A percentile compares a stretch with the other conserved stretches of the same genome.
Evolutionary conservation across 2,888 invertebrate species (phyloP).

Genomic region (Apodemia zela): DNA sequence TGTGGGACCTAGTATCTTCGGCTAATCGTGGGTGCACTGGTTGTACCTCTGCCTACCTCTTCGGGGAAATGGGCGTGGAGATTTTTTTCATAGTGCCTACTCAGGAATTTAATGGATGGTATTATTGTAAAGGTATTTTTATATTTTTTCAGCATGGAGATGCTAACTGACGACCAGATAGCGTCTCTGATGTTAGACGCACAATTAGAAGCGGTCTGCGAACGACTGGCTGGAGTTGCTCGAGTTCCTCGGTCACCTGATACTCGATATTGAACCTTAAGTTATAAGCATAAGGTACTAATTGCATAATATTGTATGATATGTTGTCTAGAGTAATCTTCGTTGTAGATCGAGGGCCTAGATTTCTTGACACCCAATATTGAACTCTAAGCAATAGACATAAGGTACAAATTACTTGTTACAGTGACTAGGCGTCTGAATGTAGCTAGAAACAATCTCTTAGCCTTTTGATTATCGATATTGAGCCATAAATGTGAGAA

Average conservation of each 20-base stretch:
- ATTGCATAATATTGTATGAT: neutral
- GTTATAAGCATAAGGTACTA: constrained; percentile 16
- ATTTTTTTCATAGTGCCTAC: no score
- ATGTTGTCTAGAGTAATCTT: neutral
- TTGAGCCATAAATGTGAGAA: constrained; percentile 18
- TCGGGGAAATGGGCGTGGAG: no score
- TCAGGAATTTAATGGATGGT: no score
- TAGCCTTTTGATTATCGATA: constrained; percentile 30
- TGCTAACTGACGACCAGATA: constrained; percentile 88
- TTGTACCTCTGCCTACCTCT: no score
- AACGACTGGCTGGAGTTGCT: constrained; percentile 79
- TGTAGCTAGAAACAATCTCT: constrained; percentile 29
- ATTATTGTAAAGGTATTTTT: neutral
- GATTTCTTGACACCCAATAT: neutral
- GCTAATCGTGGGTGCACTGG: no score
- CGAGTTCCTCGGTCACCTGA: constrained; percentile 36
- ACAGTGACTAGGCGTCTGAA: no score
- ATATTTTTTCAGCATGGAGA: constrained; percentile 82
- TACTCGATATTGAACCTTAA: constrained; percentile 24
- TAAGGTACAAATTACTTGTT: neutral
- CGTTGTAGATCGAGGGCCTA: neutral
- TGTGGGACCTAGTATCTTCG: no score
- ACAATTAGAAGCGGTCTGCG: constrained; percentile 84
- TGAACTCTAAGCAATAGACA: neutral
- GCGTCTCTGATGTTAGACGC: constrained; percentile 87